A percentile compares a stretch with the other conserved stretches of the same genome.
These are phyloP conservation scores for Psittacula cyanocephala DNA, from an alignment of 2,113 vertebrate genomes.

Conservation along the genomic window DNA sequence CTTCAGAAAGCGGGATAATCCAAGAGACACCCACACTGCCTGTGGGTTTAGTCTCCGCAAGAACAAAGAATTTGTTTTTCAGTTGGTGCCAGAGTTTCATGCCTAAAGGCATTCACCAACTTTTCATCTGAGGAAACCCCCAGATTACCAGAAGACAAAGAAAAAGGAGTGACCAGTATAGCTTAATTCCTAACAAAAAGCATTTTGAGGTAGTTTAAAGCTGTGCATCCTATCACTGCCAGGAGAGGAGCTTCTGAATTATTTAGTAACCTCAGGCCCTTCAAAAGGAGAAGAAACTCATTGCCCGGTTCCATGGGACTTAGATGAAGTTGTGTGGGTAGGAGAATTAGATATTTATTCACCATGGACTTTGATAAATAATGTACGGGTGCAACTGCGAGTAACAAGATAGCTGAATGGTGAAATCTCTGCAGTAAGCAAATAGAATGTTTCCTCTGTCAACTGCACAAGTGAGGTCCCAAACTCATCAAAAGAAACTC, in stretches of 20 bases:
- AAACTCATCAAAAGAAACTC: slow-evolving; percentile 51
- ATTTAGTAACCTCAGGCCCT: slow-evolving; percentile 73
- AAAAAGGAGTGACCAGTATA: slow-evolving; percentile 35
- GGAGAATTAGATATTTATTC: slow-evolving; percentile 69
- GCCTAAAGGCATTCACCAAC: background rate
- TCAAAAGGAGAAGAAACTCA: slow-evolving; percentile 75
- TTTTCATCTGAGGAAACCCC: slow-evolving; percentile 40
- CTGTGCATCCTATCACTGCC: slow-evolving; percentile 56
- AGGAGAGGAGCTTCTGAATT: slow-evolving; percentile 73
- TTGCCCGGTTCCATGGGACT: slow-evolving; percentile 68
- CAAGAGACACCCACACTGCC: background rate
- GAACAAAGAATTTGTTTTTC: background rate
- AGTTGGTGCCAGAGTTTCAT: background rate
- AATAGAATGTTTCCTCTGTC: slow-evolving; percentile 66
- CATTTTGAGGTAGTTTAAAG: slow-evolving; percentile 69
- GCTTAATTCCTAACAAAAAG: slow-evolving; percentile 59
- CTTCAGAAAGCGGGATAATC: background rate
- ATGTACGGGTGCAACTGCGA: slow-evolving; percentile 69
- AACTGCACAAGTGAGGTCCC: slow-evolving; percentile 48
- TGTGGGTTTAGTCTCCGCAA: background rate
- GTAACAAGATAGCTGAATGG: slow-evolving; percentile 69
- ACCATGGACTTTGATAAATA: slow-evolving; percentile 78
- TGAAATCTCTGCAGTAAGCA: slow-evolving; percentile 69
- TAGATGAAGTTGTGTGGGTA: slow-evolving; percentile 67
- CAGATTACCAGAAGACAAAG: slow-evolving; percentile 38